Evolutionary conservation across 2,888 invertebrate genomes (phyloP), one percentile per base, ranked within the genome.

Genomic region (Isotomurus palustris): DNA sequence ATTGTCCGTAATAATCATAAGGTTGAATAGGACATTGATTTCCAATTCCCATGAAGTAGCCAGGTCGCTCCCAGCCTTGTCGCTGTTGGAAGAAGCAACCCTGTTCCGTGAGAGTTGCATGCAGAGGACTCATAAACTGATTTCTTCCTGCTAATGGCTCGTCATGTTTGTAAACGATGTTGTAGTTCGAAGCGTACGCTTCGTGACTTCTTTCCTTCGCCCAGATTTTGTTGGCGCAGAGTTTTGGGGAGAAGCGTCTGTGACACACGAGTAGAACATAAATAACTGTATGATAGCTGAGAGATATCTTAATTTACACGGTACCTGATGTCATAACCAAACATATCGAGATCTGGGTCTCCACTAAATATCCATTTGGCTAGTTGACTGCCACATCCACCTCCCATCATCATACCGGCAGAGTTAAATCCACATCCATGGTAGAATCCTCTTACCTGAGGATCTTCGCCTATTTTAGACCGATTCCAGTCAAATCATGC

Each of bases 401-500:
- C 90, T 12, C 91, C 88, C 70, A 90, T 82, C 87, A 91, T 91
- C 85, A 94, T 89, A 0, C 93, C 93, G 0, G 89, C 84, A 1
- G 91, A 91, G 74, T 93, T 94, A 76, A 88, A 91, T 0, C 89
- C 93, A 72, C 88, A 89, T 63, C 86, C 88, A 73, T 92, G 88
- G 74, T 84, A 92, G 25, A 91, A 78, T 14, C 92, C 92, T 76
- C 74, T 64, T 10, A 80, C 69, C 17, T 72, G 70, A 2, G 76
- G 74, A 56, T 76, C 74, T 66, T 78, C 77, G 0, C 73, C 73
- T 67, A 62, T n/a, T n/a, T n/a, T n/a, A n/a, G n/a, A n/a, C n/a
- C n/a, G n/a, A n/a, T n/a, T n/a, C n/a, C n/a, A n/a, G n/a, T n/a
- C n/a, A n/a, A n/a, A n/a, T n/a, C n/a, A n/a, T n/a, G n/a, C n/a